Conservation (phyloP, 2,888 invertebrate genomes). For the Pyrrhosoma nymphula region DNA sequence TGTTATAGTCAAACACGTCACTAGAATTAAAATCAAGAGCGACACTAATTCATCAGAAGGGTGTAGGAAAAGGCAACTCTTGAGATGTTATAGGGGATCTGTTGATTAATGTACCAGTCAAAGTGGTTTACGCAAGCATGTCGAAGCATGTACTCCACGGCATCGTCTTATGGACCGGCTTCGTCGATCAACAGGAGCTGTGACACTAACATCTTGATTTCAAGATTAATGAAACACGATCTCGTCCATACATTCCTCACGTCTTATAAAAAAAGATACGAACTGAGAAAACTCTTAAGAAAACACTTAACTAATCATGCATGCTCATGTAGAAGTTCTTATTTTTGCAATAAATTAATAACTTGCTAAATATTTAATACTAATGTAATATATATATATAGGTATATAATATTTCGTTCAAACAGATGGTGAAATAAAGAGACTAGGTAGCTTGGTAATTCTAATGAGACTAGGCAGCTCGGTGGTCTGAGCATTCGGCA, state of each 20-base stretch:
- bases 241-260: neutral
- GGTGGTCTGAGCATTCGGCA: no score
- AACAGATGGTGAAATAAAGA: no score
- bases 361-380: no score
- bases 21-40: neutral
- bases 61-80: neutral
- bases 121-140: neutral
- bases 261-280: neutral
- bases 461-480: no score
- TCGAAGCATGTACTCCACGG: neutral
- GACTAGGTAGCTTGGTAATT: no score
- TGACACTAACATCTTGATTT: neutral
- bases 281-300: neutral
- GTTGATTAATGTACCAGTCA: neutral
- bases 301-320: neutral
- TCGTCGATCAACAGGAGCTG: neutral
- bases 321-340: no score
- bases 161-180: neutral
- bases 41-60: neutral
- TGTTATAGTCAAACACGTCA: neutral
- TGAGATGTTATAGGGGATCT: neutral
- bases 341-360: no score
- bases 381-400: no score
- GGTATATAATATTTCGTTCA: no score
- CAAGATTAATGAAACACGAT: constrained; percentile 19